Evolutionary conservation across 2,113 vertebrate species (phyloP), one percentile per base, ranked within the genome.

Genomic region (Pelecanus crispus): DNA sequence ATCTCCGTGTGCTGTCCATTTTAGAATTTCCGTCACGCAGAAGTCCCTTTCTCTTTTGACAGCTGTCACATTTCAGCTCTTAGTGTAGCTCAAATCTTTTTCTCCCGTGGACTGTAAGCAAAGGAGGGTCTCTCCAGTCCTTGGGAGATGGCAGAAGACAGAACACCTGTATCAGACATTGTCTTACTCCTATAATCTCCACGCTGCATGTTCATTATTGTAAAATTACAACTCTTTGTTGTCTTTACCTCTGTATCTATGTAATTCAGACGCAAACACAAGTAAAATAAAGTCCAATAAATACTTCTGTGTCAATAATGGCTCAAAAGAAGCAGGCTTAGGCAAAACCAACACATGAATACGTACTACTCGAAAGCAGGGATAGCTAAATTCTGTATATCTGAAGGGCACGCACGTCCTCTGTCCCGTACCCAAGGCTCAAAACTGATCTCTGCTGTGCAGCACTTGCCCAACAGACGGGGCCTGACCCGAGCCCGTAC

Each of bases 121-220:
- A 31, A 67, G 78, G n/a, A 71, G 65, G 56, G 36, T 26, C 56
- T 55, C 86, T 53, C 68, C 82, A 77, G 72, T 2, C 47, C 79
- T 11, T 19, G 34, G 74, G 58, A 79, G 73, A 38, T 1, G 62
- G 63, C 28, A 50, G 40, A 20, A 62, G 29, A 20, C 34, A 36
- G 10, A 73, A 28, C 13, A 32, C 3, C 47, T 2, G 0, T 2
- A 7, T 6, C 81, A 55, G 70, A 17, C 17, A 2, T 4, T 13
- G 36, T 11, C 63, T 52, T 1, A 4, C 32, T 19, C 52, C 80
- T 59, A 7, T 29, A 3, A 20, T 18, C 77, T 40, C 72, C 77
- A 31, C 40, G 1, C 49, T 14, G 24, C 1, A 1, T 8, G 16
- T 29, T 32, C 61, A 13, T 25, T 3, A 6, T 1, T 0, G 8